Base-by-base conservation (phyloP, 2,113 vertebrate genomes). In the Haliaeetus leucogaster region DNA sequence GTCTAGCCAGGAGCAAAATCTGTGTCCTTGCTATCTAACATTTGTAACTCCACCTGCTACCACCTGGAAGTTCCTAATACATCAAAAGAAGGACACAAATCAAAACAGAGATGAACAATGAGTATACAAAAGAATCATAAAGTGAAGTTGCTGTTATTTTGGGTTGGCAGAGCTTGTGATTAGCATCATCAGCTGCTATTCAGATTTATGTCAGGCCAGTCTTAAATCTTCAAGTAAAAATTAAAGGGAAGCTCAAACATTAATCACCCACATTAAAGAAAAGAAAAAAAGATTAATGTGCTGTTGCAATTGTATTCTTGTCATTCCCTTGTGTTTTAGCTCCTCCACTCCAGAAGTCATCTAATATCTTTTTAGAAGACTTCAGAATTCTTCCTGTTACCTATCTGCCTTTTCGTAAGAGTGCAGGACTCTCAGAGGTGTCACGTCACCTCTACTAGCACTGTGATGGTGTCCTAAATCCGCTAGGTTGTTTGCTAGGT, bases 171-270 rank as follows among this genome's bases (percentile, higher is more conserved):
- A 76, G 45, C 66, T 89, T 38, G 7, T 73, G 58, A 94, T 91
- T 86, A 93, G 5, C 61, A 48, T 70, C 77, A 89, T 93, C n/a
- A 80, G 61, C 45, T 20, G 3, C 32, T 80, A 66, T 86, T 91
- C 59, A 94, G 43, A 65, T 79, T 95, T 91, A 68, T 65, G 66
- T 89, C 56, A 88, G 50, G 32, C 43, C 52, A 81, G 38, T 6
- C 53, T 93, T 87, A 93, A 45, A 82, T 85, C 70, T 89, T 82
- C 78, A 93, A 78, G 77, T 20, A 50, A 84, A 92, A 93, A 89
- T 78, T 92, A 81, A 89, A 89, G 12, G 27, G 4, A 87, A 79
- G 50, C 27, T 80, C 36, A 95, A 96, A 86, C 3, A 58, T 63
- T 59, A 59, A 89, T 89, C 43, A 93, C 45, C 9, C 9, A 56